phyloP scores from a whole-genome alignment of 53 echinoderm and acorn worm species.

The Paelopatides confundens region DNA sequence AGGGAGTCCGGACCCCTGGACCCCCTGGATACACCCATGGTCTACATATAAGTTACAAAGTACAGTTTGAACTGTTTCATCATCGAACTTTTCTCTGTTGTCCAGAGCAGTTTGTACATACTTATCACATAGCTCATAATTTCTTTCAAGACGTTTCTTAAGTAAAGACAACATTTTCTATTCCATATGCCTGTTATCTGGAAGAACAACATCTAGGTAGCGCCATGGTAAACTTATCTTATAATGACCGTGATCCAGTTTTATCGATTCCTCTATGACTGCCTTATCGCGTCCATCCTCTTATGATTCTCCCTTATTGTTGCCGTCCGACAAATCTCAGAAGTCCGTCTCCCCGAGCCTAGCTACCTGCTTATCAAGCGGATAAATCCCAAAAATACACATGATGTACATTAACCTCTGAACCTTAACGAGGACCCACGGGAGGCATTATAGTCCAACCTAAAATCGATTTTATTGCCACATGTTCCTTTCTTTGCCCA shows the following conservation, averaged over 20 bases:
- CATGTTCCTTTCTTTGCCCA: conserved; percentile 49
- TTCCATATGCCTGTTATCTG: conserved; percentile 51
- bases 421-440: neutral
- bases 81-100: neutral
- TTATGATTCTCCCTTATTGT: conserved; percentile 45
- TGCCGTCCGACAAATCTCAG: neutral
- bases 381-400: neutral
- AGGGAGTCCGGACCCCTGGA: too few relatives aligned
- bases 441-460: conserved; percentile 50
- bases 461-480: conserved; percentile 35
- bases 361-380: neutral
- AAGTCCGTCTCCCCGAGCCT: conserved; percentile 16
- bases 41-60: too few relatives aligned
- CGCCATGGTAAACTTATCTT: conserved; percentile 71
- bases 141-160: conserved; percentile 56
- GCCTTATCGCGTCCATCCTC: conserved; percentile 60
- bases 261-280: conserved; percentile 49
- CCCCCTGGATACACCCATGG: too few relatives aligned
- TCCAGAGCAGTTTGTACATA: conserved; percentile 16
- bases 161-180: conserved; percentile 44
- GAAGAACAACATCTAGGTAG: conserved; percentile 20
- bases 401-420: neutral
- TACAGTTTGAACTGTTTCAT: conserved; percentile 17
- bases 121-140: conserved; percentile 27
- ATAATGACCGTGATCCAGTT: conserved; percentile 50